These are phyloP conservation scores for Thymelicus acteon DNA, from an alignment of 2,888 invertebrate species.

Conservation along the genomic window DNA sequence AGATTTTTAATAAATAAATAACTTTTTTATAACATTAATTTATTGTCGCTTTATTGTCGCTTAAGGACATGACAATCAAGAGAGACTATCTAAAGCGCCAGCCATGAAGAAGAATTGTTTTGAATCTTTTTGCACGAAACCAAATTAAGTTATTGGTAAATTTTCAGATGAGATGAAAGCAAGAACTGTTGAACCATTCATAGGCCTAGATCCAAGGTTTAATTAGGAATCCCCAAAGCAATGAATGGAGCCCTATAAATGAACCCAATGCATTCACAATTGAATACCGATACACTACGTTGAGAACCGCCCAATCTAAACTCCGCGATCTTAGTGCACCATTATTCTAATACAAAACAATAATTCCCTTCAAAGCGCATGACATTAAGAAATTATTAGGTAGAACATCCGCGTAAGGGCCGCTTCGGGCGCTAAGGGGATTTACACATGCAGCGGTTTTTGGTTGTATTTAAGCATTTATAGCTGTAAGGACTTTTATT, in stretches of 20 bases:
- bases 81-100: too few relatives aligned
- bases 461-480: not conserved
- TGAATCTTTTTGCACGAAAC: too few relatives aligned
- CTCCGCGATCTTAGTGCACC: constrained; percentile 70
- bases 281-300: constrained; percentile 51
- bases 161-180: not conserved
- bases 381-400: constrained; percentile 84
- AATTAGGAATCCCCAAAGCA: not conserved
- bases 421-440: constrained; percentile 62
- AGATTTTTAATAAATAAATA: too few relatives aligned
- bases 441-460: constrained; percentile 21
- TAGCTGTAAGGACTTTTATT: too few relatives aligned
- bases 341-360: constrained; percentile 82
- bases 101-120: too few relatives aligned
- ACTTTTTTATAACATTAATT: too few relatives aligned
- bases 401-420: constrained; percentile 80
- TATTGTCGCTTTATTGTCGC: too few relatives aligned
- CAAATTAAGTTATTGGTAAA: too few relatives aligned
- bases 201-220: not conserved
- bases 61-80: too few relatives aligned
- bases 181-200: not conserved
- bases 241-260: constrained; percentile 22
- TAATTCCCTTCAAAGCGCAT: constrained; percentile 81
- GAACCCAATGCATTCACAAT: constrained; percentile 44
- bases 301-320: constrained; percentile 44